Percentiles rank a stretch among this genome's conserved stretches.
Evolutionary conservation across 2,113 vertebrate genomes (phyloP).

Genomic region (Centropus unirufus): DNA sequence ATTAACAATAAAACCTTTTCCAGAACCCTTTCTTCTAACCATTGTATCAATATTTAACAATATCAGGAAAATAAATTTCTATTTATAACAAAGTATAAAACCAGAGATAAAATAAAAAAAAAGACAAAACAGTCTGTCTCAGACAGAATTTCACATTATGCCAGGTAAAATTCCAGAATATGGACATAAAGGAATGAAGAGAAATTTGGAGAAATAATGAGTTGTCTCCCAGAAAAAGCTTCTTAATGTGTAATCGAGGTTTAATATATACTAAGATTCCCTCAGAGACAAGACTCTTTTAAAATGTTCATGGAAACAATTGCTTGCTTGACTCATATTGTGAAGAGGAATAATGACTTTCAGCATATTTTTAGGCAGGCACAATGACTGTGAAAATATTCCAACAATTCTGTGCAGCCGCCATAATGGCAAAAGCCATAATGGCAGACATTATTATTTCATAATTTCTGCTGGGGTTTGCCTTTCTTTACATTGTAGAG

Average conservation of each 20-base stretch:
- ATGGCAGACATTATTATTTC: constrained; percentile 24
- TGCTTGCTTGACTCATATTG: constrained; percentile 22
- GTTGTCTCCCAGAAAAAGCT: not conserved
- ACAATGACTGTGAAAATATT: not conserved
- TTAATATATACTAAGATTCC: constrained; percentile 1
- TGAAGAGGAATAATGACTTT: constrained; percentile 51
- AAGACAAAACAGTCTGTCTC: not conserved
- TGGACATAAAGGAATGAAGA: not conserved
- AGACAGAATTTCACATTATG: not conserved
- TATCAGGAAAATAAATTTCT: not conserved
- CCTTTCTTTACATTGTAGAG: not conserved
- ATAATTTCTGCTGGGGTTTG: constrained; percentile 48
- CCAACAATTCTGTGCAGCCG: not conserved
- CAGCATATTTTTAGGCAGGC: constrained; percentile 27
- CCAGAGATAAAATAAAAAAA: not conserved
- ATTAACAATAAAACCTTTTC: not conserved
- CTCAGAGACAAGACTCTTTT: constrained; percentile 32
- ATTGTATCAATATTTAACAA: not conserved
- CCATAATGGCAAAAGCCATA: not conserved
- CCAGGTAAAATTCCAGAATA: not conserved
- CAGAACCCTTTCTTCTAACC: not conserved
- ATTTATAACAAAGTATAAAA: not conserved
- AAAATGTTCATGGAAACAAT: constrained; percentile 38
- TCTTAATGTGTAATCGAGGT: constrained; percentile 43
- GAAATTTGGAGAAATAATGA: not conserved